These are phyloP conservation scores for Sarcophaga carnaria DNA, from an alignment of 2,888 invertebrate species.

Conservation along the genomic window DNA sequence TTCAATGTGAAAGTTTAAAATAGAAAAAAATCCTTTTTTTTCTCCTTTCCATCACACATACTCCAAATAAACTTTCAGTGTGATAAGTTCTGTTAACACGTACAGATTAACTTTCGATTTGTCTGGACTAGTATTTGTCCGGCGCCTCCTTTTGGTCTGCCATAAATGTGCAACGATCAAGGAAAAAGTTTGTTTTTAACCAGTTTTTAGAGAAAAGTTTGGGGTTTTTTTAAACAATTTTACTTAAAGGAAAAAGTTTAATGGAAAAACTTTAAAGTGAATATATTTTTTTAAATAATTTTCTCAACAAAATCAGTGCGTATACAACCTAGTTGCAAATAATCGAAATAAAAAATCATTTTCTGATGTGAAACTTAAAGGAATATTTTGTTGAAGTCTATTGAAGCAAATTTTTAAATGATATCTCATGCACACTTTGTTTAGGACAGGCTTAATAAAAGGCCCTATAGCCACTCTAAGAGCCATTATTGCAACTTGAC, in stretches of 20 bases:
- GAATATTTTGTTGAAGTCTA: too few relatives aligned
- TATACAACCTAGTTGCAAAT: neutral
- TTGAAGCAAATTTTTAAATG: too few relatives aligned
- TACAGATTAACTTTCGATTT: conserved; percentile 67
- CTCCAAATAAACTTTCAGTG: neutral
- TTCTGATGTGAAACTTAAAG: too few relatives aligned
- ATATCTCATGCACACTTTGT: too few relatives aligned
- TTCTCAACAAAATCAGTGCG: neutral
- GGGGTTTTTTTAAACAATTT: neutral
- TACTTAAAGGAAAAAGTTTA: conserved; percentile 52
- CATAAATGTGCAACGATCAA: neutral
- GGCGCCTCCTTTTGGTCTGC: neutral
- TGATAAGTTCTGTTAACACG: conserved; percentile 52
- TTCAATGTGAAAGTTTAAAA: conserved; percentile 41
- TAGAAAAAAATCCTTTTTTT: conserved; percentile 13
- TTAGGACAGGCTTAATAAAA: too few relatives aligned
- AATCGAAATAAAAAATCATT: neutral
- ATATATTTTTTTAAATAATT: neutral
- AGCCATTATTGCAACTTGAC: too few relatives aligned
- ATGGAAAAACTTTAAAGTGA: conserved; percentile 61
- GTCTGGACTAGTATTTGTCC: conserved; percentile 39
- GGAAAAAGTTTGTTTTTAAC: conserved; percentile 33
- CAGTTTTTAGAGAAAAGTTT: conserved; percentile 16
- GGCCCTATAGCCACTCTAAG: too few relatives aligned
- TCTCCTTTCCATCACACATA: neutral